These are phyloP conservation scores for Benthochromis sp. DNA, from an alignment of 2,113 vertebrate genomes.

Conservation along the genomic window DNA sequence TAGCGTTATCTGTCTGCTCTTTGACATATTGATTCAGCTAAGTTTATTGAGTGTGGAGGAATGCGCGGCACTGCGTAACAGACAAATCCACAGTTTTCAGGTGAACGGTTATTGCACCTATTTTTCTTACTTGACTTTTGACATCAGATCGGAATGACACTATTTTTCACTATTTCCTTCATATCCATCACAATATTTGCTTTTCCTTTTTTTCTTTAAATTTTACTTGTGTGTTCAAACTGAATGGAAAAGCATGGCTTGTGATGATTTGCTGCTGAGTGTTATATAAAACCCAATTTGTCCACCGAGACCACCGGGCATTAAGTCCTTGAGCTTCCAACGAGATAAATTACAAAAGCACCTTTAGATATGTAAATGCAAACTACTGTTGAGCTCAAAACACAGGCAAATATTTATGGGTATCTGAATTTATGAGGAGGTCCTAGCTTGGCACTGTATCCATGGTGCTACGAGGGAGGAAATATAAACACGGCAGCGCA, in stretches of 20 bases:
- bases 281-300: constrained; percentile 16
- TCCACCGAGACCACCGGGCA: constrained; percentile 25
- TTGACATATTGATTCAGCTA: constrained; percentile 63
- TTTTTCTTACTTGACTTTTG: background rate
- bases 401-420: constrained; percentile 68
- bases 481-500: constrained; percentile 58
- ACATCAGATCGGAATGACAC: background rate
- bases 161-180: background rate
- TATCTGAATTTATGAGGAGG: constrained; percentile 61
- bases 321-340: background rate
- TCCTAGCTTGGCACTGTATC: constrained; percentile 51
- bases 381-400: constrained; percentile 44
- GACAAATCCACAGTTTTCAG: constrained; percentile 21
- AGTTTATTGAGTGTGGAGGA: constrained; percentile 70
- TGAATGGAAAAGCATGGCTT: background rate
- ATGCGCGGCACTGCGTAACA: constrained; percentile 35
- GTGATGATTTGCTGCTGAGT: background rate
- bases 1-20: constrained; percentile 59
- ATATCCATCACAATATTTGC: background rate
- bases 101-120: background rate
- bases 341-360: constrained; percentile 54
- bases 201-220: background rate
- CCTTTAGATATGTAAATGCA: constrained; percentile 60
- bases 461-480: constrained; percentile 53
- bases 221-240: background rate